Conservation (phyloP, 2,113 vertebrate genomes). For the Reinhardtius hippoglossoides region DNA sequence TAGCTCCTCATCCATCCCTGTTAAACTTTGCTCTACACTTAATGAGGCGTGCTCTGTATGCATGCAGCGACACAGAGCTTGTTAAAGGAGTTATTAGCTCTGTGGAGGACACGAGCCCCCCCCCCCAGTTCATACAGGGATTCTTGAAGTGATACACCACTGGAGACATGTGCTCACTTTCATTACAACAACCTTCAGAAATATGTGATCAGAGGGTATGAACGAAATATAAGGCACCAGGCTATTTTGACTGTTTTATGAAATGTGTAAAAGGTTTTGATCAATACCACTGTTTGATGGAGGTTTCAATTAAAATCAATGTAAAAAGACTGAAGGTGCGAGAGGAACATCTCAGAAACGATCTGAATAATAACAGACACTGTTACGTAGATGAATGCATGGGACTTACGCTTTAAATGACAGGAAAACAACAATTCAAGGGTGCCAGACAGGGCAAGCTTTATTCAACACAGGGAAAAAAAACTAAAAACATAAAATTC, state of each 20-base stretch:
- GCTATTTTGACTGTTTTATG: background rate
- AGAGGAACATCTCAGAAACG: too few species aligned
- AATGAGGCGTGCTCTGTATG: conserved; percentile 60
- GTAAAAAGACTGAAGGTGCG: too few species aligned
- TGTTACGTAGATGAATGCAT: too few species aligned
- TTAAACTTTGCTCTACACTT: conserved; percentile 53
- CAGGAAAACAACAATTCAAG: conserved; percentile 16
- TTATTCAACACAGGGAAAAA: conserved; percentile 80
- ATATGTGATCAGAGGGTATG: background rate
- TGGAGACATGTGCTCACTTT: conserved; percentile 24
- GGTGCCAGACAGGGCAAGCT: conserved; percentile 79
- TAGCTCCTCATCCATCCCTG: conserved; percentile 46
- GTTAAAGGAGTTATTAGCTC: conserved; percentile 59
- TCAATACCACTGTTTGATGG: too few species aligned
- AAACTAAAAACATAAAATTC: conserved; percentile 39
- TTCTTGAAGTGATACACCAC: conserved; percentile 38
- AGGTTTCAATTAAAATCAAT: too few species aligned
- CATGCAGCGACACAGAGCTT: conserved; percentile 35
- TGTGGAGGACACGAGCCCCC: conserved; percentile 32
- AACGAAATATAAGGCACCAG: background rate
- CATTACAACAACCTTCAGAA: conserved; percentile 3
- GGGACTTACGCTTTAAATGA: background rate
- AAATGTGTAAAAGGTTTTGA: background rate
- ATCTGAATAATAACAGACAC: too few species aligned
- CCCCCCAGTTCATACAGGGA: conserved; percentile 24